Conservation (phyloP, 2,113 vertebrate species). For the Neoarius graeffei region DNA sequence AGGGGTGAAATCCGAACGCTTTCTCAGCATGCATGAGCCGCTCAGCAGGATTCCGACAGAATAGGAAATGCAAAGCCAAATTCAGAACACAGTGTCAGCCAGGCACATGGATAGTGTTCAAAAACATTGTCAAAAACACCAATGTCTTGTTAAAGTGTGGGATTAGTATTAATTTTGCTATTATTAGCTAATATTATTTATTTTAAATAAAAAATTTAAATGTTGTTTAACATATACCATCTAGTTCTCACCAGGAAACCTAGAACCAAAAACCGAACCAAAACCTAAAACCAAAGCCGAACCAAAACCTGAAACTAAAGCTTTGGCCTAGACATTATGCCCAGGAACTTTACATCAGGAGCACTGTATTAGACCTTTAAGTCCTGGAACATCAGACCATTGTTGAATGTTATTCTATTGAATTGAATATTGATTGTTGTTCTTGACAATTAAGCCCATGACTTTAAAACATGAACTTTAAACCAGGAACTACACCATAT, state of each 20-base stretch:
- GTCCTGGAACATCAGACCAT: no score
- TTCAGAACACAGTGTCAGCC: not conserved
- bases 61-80: not conserved
- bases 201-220: not conserved
- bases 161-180: not conserved
- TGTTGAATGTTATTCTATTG: no score
- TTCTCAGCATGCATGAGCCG: not conserved
- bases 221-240: not conserved
- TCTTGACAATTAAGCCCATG: not conserved
- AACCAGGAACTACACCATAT: no score
- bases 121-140: not conserved
- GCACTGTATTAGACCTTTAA: no score
- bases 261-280: not conserved
- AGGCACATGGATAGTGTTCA: not conserved
- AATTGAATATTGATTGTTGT: no score
- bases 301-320: not conserved
- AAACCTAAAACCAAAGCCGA: no score
- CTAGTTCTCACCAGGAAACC: not conserved
- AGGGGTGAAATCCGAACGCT: slow-evolving; percentile 1
- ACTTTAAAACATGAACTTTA: no score
- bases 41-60: not conserved
- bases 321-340: not conserved
- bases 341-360: not conserved
- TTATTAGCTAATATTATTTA: not conserved
- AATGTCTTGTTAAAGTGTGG: not conserved